Base-by-base conservation (phyloP, 2,888 invertebrate species). In the Troides aeacus region DNA sequence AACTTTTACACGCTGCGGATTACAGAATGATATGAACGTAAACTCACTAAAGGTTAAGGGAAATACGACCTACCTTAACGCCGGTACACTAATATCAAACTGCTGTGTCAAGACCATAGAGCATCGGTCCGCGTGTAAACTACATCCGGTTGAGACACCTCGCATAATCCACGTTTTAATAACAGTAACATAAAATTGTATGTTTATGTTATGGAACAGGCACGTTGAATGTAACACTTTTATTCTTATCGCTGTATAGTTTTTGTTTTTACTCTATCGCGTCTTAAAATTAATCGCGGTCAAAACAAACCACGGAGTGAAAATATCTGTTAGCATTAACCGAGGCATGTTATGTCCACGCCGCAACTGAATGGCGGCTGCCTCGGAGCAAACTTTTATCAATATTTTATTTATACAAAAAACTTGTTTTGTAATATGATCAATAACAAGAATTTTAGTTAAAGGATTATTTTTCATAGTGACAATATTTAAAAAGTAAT, bases 331-430 rank as follows among this genome's bases (percentile, higher is more conserved):
- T 42, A 69, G 61, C 59, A 71, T 71, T 71, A 60, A 70, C 73
- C 57, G 58, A 68, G 66, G 63, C 70, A 60, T 64, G 62, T 64
- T 56, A 65, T 50, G 70, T 71, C 64, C 78, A 78, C 74, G 77
- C 72, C 63, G 66, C 65, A 63, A 70, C 74, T 75, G 75, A 78
- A 74, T 78, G 77, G 73, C 69, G 72, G 58, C 53, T 60, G 57
- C 61, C 68, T 30, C 30, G 30, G 68, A 74, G 69, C 72, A 39
- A 66, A 68, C 63, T 71, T 71, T 72, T 75, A 75, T 76, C 74
- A 69, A 71, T 68, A 62, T 70, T 70, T 73, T 73, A 69, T 69
- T 69, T 69, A 57, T 71, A 67, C 61, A 66, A 68, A 68, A 24
- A 71, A 65, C 70, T 58, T 70, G 71, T 73, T 71, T 68, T 66